A percentile compares a stretch with the other conserved stretches of the same genome.
These are phyloP conservation scores for Bradypodion pumilum DNA, from an alignment of 2,797 vertebrate species.

Conservation along the genomic window DNA sequence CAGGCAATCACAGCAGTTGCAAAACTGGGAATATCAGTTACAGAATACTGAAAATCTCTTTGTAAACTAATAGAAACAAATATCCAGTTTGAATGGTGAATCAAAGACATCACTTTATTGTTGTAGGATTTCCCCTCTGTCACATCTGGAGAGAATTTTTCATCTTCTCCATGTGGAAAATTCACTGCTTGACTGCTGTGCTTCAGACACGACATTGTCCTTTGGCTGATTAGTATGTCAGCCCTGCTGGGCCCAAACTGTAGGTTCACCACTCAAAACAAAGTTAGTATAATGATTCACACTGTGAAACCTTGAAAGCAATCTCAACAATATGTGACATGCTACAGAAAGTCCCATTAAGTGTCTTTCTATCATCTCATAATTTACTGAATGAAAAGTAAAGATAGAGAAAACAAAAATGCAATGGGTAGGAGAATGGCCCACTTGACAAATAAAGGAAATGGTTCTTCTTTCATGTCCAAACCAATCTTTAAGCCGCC, in stretches of 20 bases:
- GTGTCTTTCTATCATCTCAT: not conserved
- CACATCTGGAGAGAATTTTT: constrained; percentile 21
- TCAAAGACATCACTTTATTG: not conserved
- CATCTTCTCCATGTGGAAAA: constrained; percentile 23
- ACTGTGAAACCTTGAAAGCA: constrained; percentile 2
- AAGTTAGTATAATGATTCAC: constrained; percentile 15
- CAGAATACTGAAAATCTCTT: constrained; percentile 24
- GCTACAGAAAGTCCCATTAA: not conserved
- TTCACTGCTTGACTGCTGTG: not conserved
- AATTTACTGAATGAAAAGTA: not conserved
- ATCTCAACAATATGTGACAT: not conserved
- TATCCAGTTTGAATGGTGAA: constrained; percentile 26
- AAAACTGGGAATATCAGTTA: not conserved
- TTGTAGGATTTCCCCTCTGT: not conserved
- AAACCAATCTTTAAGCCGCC: too few relatives aligned
- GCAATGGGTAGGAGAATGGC: not conserved
- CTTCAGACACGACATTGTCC: constrained; percentile 15
- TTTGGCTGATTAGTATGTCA: not conserved
- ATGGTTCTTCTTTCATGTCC: too few relatives aligned
- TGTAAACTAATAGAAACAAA: constrained; percentile 23
- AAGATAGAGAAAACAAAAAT: too few relatives aligned
- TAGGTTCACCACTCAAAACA: not conserved
- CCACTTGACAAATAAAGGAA: not conserved
- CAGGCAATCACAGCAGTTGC: not conserved
- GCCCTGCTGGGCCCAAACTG: constrained; percentile 15